phyloP scores from a whole-genome alignment of 2,113 vertebrate species.

The Phyllopteryx taeniolatus region DNA sequence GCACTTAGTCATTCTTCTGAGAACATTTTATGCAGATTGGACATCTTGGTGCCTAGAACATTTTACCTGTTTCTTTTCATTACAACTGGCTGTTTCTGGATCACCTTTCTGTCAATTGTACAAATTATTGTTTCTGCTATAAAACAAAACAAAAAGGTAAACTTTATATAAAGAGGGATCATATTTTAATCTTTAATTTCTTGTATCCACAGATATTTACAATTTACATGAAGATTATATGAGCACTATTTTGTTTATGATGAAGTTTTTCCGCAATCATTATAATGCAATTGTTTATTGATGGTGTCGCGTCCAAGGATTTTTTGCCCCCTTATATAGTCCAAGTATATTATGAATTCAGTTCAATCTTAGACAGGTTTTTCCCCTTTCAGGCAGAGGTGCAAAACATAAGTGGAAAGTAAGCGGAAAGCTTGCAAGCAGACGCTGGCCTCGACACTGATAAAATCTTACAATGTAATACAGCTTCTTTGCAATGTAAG shows the following conservation, averaged over 20 bases:
- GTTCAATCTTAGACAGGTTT: background rate
- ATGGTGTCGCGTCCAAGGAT: background rate
- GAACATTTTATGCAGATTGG: background rate
- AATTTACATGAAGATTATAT: too few species aligned
- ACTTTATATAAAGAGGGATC: background rate
- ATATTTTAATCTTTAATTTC: background rate
- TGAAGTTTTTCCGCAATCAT: too few species aligned
- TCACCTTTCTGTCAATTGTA: background rate
- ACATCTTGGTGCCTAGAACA: background rate
- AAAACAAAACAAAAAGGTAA: background rate
- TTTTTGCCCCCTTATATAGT: background rate
- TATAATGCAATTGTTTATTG: too few species aligned
- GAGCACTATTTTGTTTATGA: too few species aligned
- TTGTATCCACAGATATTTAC: too few species aligned
- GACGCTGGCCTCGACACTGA: background rate
- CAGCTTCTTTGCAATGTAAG: background rate
- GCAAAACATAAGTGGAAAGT: background rate
- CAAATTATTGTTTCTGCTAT: too few species aligned
- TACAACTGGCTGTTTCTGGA: background rate
- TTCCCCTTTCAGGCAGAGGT: background rate
- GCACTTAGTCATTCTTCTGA: background rate
- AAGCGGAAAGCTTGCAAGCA: background rate
- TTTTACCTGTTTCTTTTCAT: too few species aligned
- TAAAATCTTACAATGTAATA: background rate
- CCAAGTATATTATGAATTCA: background rate